Evolutionary conservation across 2,797 vertebrate species (phyloP), one percentile per base, ranked within the genome.

Genomic region (Pantherophis vulpinus): DNA sequence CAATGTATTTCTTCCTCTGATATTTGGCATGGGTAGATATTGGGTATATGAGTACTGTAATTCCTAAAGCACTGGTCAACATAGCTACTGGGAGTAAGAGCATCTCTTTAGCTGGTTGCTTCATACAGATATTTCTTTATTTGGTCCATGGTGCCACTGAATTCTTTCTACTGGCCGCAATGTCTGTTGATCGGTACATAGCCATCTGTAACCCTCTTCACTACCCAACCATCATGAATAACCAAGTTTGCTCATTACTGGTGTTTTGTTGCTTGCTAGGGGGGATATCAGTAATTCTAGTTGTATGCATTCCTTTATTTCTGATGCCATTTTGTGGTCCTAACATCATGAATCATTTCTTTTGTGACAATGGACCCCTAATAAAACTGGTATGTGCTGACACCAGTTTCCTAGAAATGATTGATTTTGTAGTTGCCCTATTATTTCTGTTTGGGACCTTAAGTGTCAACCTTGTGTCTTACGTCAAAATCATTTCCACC

Each of bases 1-100:
- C 93, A 0, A 93, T 97, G 95, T 96, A 97, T 86, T 97, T 95
- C 70, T 97, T 97, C 47, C 96, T 97, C 61, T n/a, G 29, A 51
- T 95, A 96, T 91, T 95, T 97, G 32, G 93, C 96, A 54, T 58
- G 96, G 54, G 29, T 97, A 79, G 96, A 97, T 92, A 96, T 96
- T 51, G 89, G 8, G 14, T 96, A 95, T 91, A 97, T 94, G 18
- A 95, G 89, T 6, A 87, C 70, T 0, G 51, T 96, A 79, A 66
- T 97, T 59, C 96, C 95, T 55, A 94, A 91, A 91, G 95, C 95
- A 11, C 70, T 97, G 54, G 93, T 95, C 93, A 96, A 93, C 54
- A 92, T 97, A 60, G 42, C 95, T 74, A 96, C 93, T 7, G 95
- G 96, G 27, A 96, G 88, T 27, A 97, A 95, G 58, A 94, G 29